Evolutionary conservation across 30 jellyfish, hydroid and myxozoan genomes (phyloP), one percentile per base, ranked within the genome.

Genomic region (Aurelia coerulea): DNA sequence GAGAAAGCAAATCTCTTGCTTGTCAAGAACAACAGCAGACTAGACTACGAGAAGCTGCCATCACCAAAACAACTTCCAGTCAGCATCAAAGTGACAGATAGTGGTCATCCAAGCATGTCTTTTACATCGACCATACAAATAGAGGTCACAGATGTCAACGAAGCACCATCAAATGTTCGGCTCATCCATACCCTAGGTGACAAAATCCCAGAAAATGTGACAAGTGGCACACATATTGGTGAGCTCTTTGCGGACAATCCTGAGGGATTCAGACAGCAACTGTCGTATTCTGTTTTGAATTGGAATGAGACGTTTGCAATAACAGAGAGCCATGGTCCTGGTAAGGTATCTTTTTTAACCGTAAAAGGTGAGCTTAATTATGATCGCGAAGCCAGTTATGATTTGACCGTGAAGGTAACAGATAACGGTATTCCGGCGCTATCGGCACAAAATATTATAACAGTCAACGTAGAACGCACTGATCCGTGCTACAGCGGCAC

Each of bases 371-470:
- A 88, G 68, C 82, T 93, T 67, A 87, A 93, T 54, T 74, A 16
- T 51, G 93, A 81, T 54, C 29, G 11, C 5, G 49, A 15, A 12
- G 9, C 42, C 31, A 59, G 63, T 14, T 88, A 87, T 58, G 71
- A 64, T 19, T 18, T 93, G 46, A 62, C 84, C 0, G 79, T 93
- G 79, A 70, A n/a, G 42, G 98, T 71, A 0, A 86, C 82, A 0
- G 98, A 93, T 78, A 93, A 88, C 58, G 98, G 98, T 2, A 16
- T 17, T 3, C 98, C 98, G 71, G 90, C 90, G 34, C 92, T 93
- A 8, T 78, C 96, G 9, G 87, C 95, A 29, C 83, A 59, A 42
- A 93, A 88, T 16, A 59, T 68, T 29, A 54, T 93, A 23, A 8
- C 35, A 0, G 18, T 93, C 59, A 72, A 50, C 11, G 89, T 93